These are phyloP conservation scores for Calyptommatus sinebrachiatus DNA, from an alignment of 2,113 vertebrate species.

Conservation along the genomic window DNA sequence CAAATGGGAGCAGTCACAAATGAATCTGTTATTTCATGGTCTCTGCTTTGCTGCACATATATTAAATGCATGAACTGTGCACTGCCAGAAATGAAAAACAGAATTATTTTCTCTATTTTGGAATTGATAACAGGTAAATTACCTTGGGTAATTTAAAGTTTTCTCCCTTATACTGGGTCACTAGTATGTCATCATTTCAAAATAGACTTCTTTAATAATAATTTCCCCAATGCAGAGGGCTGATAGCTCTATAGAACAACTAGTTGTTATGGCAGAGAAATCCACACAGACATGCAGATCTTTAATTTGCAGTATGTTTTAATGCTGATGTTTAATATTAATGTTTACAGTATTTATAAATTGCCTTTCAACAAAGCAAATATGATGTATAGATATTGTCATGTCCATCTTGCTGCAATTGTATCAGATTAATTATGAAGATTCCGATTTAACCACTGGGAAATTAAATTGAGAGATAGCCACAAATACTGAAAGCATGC, in stretches of 20 bases:
- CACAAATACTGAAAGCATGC: neutral
- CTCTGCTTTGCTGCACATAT: conserved; percentile 38
- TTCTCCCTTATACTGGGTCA: conserved; percentile 27
- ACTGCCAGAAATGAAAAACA: conserved; percentile 40
- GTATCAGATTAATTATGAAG: neutral
- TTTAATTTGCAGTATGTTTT: conserved; percentile 3
- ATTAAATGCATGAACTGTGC: conserved; percentile 46
- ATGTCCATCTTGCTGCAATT: neutral
- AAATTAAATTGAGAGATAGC: neutral
- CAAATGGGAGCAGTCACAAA: conserved; percentile 50
- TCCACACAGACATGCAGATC: neutral
- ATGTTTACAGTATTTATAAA: too few relatives aligned
- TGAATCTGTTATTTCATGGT: conserved; percentile 37
- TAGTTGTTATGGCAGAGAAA: conserved; percentile 15
- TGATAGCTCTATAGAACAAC: conserved; percentile 5
- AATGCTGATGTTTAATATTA: neutral
- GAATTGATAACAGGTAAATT: conserved; percentile 37
- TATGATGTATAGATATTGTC: neutral
- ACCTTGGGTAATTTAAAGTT: conserved; percentile 30
- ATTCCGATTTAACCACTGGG: neutral
- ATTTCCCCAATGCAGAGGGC: conserved; percentile 8
- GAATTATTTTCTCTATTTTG: conserved; percentile 37
- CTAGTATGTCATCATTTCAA: conserved; percentile 12
- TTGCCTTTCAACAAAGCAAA: too few relatives aligned
- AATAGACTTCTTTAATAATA: conserved; percentile 23